These are phyloP conservation scores for Glaucopsyche alexis DNA, from an alignment of 2,888 invertebrate genomes.

Conservation along the genomic window DNA sequence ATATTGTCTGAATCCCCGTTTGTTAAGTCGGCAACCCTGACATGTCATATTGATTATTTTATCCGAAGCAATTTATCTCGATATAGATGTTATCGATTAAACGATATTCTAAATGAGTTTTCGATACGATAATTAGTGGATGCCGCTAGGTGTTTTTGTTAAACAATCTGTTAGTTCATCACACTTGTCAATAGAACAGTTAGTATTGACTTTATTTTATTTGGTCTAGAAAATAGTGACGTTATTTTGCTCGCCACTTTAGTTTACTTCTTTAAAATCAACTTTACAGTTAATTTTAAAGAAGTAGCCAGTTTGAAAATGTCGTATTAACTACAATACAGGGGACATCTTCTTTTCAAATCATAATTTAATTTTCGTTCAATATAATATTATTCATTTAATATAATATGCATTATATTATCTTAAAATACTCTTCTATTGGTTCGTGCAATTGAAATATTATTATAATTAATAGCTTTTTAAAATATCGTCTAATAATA, in stretches of 20 bases:
- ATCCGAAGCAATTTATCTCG: conserved; percentile 40
- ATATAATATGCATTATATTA: too few relatives aligned
- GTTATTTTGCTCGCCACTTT: too few relatives aligned
- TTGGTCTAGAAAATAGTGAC: background rate
- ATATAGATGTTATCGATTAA: conserved; percentile 64
- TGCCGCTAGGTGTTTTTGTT: conserved; percentile 28
- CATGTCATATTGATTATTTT: conserved; percentile 28
- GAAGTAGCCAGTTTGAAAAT: too few relatives aligned
- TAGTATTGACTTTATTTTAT: background rate
- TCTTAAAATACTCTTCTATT: too few relatives aligned
- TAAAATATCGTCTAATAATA: background rate
- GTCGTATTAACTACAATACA: too few relatives aligned
- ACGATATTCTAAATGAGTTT: conserved; percentile 63
- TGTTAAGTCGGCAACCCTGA: background rate
- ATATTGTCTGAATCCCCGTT: background rate
- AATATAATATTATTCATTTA: too few relatives aligned
- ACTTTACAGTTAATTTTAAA: too few relatives aligned
- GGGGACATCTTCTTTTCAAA: too few relatives aligned
- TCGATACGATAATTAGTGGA: conserved; percentile 60
- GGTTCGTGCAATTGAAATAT: too few relatives aligned
- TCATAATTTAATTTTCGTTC: too few relatives aligned
- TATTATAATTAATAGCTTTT: too few relatives aligned
- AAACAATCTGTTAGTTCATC: conserved; percentile 16
- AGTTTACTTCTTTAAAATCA: too few relatives aligned
- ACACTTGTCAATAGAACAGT: background rate